Conservation (phyloP, 2,888 invertebrate species). For the Xiphydria camelus region DNA sequence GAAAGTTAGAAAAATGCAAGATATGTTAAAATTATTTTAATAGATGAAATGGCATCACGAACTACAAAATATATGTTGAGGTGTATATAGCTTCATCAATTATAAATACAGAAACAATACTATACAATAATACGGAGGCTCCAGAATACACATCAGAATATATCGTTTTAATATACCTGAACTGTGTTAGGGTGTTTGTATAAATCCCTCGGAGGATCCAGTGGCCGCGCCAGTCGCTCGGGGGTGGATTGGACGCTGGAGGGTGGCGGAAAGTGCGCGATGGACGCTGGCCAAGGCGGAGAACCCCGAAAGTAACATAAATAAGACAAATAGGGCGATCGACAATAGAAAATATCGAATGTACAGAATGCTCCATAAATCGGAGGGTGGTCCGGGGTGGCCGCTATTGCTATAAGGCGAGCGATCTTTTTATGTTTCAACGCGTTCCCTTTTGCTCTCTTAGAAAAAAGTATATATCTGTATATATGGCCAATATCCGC, state of each 20-base stretch:
- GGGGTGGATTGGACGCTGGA: slow-evolving; percentile 31
- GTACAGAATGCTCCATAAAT: slow-evolving; percentile 57
- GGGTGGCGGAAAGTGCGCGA: slow-evolving; percentile 27
- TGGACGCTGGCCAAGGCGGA: slow-evolving; percentile 41
- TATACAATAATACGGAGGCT: too few relatives aligned
- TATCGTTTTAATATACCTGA: slow-evolving; percentile 47
- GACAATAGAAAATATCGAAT: slow-evolving; percentile 58
- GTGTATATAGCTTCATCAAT: too few relatives aligned
- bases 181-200: slow-evolving; percentile 45
- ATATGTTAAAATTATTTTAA: too few relatives aligned
- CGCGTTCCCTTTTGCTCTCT: slow-evolving; percentile 47
- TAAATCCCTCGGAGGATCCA: slow-evolving; percentile 45
- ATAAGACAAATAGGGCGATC: slow-evolving; percentile 57
- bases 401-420: slow-evolving; percentile 39
- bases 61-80: too few relatives aligned
- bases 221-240: slow-evolving; percentile 28
- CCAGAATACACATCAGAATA: too few relatives aligned
- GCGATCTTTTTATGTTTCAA: slow-evolving; percentile 56
- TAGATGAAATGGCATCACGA: too few relatives aligned
- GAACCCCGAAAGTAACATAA: slow-evolving; percentile 55
- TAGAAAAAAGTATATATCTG: too few relatives aligned
- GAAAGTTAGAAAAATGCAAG: too few relatives aligned
- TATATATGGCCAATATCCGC: slow-evolving; percentile 48
- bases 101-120: too few relatives aligned
- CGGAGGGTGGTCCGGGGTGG: slow-evolving; percentile 32